Evolutionary conservation across 2,797 vertebrate species (phyloP), one percentile per base, ranked within the genome.

Genomic region (Melanogrammus aeglefinus): DNA sequence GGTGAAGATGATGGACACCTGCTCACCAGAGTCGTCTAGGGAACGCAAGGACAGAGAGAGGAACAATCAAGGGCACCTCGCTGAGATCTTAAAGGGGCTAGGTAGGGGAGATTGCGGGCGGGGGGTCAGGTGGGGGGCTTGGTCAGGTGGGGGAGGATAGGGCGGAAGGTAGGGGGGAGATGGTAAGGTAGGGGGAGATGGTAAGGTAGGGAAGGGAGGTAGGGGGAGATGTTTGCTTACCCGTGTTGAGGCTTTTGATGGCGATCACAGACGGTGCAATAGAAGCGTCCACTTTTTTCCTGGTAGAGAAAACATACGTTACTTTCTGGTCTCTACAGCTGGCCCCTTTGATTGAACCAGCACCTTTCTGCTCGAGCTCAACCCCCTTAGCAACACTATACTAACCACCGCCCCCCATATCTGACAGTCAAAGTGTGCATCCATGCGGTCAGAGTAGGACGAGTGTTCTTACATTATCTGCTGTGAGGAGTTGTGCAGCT

Each of bases 1-100:
- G 71, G 91, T 91, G 80, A 93, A 93, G 82, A 93, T 91, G 77
- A 92, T 90, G 2, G 91, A 90, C 0, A 83, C 89, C 82, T 79
- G 83, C 80, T 90, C 86, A 0, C 88, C 85, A 1, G 77, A 79
- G 38, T 86, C 83, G 6, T 78, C 90, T 92, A 77, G 29, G 86
- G 77, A 75, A 0, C 36, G 76, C 2, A 74, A 75, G n/a, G 57
- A 63, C 6, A n/a, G 16, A 2, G 75, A 76, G 71, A 0, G 63
- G 63, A 27, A 44, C 2, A 27, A 41, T 1, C 44, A 75, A 18
- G 44, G 29, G 14, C 4, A 35, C 16, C 27, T 14, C 10, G 9
- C 29, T 33, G 6, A n/a, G 47, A 2, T 27, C n/a, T 21, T 16
- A 74, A 38, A n/a, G 24, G 39, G 76, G 47, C 47, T 4, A 44